Evolutionary conservation across 2,113 vertebrate genomes (phyloP), one percentile per base, ranked within the genome.

Genomic region (Oostethus manadensis): DNA sequence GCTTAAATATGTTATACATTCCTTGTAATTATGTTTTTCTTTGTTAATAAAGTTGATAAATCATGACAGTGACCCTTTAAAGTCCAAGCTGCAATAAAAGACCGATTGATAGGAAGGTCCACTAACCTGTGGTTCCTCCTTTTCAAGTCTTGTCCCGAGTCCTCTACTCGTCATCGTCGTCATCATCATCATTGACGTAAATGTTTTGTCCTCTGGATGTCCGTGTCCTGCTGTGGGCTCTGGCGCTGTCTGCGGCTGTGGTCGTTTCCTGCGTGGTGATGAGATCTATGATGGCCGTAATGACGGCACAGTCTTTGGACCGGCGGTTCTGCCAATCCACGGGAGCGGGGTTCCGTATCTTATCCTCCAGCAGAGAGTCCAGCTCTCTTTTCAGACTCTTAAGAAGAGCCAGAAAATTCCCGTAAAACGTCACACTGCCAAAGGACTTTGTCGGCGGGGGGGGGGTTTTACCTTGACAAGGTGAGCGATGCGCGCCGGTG

Each of bases 281-380:
- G 26, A 99, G 86, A 87, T 99, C 96, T 64, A 93, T 91, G 60
- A 99, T 99, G 4, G 97, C 96, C 1, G 92, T 93, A 63, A 99
- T 93, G 1, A 99, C 93, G 0, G 95, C 95, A 9, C 94, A 95
- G 58, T 97, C 97, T 85, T 94, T 92, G 62, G 90, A 92, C 47
- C 90, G 83, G 0, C 57, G 85, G 38, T 93, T 88, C 0, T 90
- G 79, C 96, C 97, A 99, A 83, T 97, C 92, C 53, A 99, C 95
- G 0, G 97, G 96, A 1, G 87, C 86, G 0, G 97, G 97, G n/a
- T 74, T 91, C 18, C 93, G 92, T 26, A 99, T 98, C 71, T 98
- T 99, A 35, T 95, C 93, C 79, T 96, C 90, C 2, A 99, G 89
- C 43, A 99, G 92, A 17, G 78, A 84, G 50, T 99, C 94, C 0